Evolutionary conservation across 2,888 invertebrate species (phyloP), one percentile per base, ranked within the genome.

Genomic region (Agonopterix subpropinquella): DNA sequence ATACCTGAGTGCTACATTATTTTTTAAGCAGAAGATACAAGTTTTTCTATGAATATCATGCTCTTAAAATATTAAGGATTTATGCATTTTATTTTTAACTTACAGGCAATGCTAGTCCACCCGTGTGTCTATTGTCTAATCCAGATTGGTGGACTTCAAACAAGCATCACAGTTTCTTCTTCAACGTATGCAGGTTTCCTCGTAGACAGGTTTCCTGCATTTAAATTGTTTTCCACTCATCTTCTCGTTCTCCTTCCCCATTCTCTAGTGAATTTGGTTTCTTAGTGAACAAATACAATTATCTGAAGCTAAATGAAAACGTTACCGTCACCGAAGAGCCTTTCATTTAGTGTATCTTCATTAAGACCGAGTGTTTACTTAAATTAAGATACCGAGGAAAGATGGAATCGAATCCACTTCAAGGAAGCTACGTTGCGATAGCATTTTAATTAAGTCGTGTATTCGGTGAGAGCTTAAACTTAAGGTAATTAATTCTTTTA

Each of bases 351-450:
- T 74, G 68, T 70, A 73, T 73, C 73, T 81, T 78, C 79, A 80
- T 82, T 79, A 72, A 71, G 56, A 60, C 53, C 56, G 65, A 80
- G 83, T 82, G 81, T 82, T 84, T 83, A 75, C 77, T 76, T 77
- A 77, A 83, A 82, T 85, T 83, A 82, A 79, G 77, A 67, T 64
- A 69, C 65, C 55, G 62, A 50, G 54, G 58, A 62, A 57, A 65
- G 67, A 69, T 70, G 58, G 60, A 67, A 75, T 76, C 61, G 67
- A 73, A 69, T 64, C 54, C 52, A 60, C 59, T 61, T 57, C 52
- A 51, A 47, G 49, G 47, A 54, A 52, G 57, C 58, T 64, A 59
- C 52, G 56, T 62, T 58, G 55, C 52, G 54, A 56, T 57, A 52
- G 57, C 56, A 56, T 70, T 69, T 67, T 65, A 67, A 67, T 69